phyloP scores from a whole-genome alignment of 2,888 invertebrate species.

The Acrobasis consociella region DNA sequence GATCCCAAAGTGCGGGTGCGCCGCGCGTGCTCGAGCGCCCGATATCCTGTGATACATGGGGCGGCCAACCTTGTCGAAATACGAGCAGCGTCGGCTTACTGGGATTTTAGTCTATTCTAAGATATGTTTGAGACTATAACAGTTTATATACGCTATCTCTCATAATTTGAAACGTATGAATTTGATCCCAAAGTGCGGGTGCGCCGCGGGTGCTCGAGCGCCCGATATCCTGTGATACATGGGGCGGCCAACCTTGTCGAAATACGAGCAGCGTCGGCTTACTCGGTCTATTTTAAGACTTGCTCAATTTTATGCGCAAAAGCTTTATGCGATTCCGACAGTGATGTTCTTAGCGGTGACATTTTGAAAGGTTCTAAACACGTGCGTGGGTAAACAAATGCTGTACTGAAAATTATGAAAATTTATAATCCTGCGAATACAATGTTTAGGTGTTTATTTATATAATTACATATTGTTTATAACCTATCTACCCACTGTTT shows the following conservation, averaged over 20 bases:
- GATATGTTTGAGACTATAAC: too few relatives aligned
- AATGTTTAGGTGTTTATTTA: too few relatives aligned
- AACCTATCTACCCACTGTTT: too few relatives aligned
- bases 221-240: constrained; percentile 13
- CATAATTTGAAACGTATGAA: not conserved
- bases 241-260: not conserved
- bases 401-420: too few relatives aligned
- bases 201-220: not conserved
- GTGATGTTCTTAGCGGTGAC: too few relatives aligned
- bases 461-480: too few relatives aligned
- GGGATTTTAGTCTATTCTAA: not conserved
- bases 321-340: too few relatives aligned
- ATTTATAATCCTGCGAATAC: too few relatives aligned
- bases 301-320: not conserved
- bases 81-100: not conserved
- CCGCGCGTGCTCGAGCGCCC: not conserved
- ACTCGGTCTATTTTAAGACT: not conserved
- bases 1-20: constrained; percentile 5
- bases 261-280: not conserved
- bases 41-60: constrained; percentile 11
- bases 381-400: too few relatives aligned
- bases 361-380: too few relatives aligned
- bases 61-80: too few relatives aligned
- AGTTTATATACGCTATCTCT: not conserved
- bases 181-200: constrained; percentile 4